Evolutionary conservation across 1,140 invertebrate species (phyloP).

Genomic region (Solenopsis fugax): DNA sequence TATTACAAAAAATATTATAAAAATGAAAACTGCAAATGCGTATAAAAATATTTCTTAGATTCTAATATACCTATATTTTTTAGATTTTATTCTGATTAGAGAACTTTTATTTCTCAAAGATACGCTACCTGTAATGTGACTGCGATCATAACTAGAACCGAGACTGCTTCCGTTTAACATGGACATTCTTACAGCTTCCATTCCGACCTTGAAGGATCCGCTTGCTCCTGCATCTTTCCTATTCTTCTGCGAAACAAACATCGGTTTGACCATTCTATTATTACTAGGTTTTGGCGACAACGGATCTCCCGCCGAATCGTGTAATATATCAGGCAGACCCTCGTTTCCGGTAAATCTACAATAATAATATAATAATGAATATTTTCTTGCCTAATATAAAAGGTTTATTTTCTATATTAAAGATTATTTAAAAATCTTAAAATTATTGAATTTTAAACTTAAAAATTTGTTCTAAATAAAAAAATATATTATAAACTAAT

Average conservation of each 20-base stretch:
- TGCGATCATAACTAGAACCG: constrained; percentile 91
- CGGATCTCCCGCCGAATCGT: constrained; percentile 89
- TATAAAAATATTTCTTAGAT: background rate
- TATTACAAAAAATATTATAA: background rate
- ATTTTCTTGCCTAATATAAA: background rate
- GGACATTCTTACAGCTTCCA: constrained; percentile 90
- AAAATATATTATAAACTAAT: background rate
- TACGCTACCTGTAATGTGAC: constrained; percentile 90
- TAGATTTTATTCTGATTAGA: background rate
- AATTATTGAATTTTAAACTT: background rate
- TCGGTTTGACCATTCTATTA: constrained; percentile 81
- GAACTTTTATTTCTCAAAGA: background rate
- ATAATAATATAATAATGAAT: constrained; percentile 78
- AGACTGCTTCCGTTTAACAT: constrained; percentile 88
- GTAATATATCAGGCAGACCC: constrained; percentile 85
- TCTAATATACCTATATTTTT: background rate
- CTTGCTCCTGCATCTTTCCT: constrained; percentile 84
- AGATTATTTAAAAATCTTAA: background rate
- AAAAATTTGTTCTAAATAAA: background rate
- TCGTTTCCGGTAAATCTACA: constrained; percentile 86
- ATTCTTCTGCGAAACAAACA: constrained; percentile 81
- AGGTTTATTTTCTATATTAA: constrained; percentile 18
- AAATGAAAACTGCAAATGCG: background rate
- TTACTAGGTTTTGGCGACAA: constrained; percentile 86
- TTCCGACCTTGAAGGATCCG: constrained; percentile 84